Evolutionary conservation across 2,797 vertebrate genomes (phyloP), one percentile per base, ranked within the genome.

Genomic region (Choloepus didactylus): DNA sequence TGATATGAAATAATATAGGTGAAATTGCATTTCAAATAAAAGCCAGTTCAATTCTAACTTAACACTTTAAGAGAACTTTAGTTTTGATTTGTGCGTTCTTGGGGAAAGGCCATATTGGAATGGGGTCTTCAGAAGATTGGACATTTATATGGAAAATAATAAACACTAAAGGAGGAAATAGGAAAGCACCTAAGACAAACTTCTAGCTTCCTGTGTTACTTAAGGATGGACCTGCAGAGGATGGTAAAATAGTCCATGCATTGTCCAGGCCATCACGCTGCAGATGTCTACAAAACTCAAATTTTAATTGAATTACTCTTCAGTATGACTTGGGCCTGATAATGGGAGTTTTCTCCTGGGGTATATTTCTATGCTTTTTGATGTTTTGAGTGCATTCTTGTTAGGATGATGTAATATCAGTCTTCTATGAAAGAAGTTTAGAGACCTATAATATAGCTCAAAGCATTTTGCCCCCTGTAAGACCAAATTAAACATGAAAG

Each of bases 401-500:
- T 95, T 96, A 92, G 27, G 21, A 69, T 96, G 86, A 91, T 96
- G 79, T 95, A 96, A 87, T 94, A 87, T 84, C 64, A 91, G 54
- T 89, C 66, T 96, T 91, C 82, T 97, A 76, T 95, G 35, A 35
- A 35, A 35, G 69, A 96, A 97, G 76, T 97, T 96, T 88, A 96
- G 80, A 92, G 82, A 84, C 96, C 73, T 81, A 35, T 93, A 69
- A 56, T 35, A 84, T 66, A 87, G 75, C 95, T 97, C 82, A 95
- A 96, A 97, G 91, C 70, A 84, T 49, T 96, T 95, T 95, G 93
- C 66, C 92, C 75, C 79, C 91, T 93, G 29, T 9, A 95, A 70
- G 31, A 66, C 56, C 75, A 97, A 96, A 96, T 96, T 96, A 96
- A 95, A 97, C 93, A 96, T 97, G 91, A 97, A 96, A 96, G 51